phyloP scores from a whole-genome alignment of 1,140 invertebrate species.

The Pseudomyrmex flavicornis region DNA sequence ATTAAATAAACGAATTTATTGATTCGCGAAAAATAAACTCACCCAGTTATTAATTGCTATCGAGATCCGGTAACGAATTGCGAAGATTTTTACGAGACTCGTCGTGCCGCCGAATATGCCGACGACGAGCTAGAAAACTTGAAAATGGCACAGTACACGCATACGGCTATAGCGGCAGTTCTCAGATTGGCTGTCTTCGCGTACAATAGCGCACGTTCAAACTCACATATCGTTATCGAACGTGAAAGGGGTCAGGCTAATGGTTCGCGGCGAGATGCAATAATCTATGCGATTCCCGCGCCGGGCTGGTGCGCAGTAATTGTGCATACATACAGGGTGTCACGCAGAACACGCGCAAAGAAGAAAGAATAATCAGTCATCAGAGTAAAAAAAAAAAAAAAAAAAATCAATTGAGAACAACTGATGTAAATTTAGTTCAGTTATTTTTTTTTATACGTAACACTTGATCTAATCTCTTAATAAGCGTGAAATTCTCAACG shows the following conservation, averaged over 20 bases:
- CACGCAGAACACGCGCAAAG: not conserved
- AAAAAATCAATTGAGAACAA: too few species aligned
- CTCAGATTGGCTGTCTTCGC: slow-evolving; percentile 22
- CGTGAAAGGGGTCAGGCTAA: slow-evolving; percentile 71
- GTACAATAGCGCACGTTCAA: slow-evolving; percentile 40
- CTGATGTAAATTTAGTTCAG: too few species aligned
- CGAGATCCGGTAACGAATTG: slow-evolving; percentile 13
- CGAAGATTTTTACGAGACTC: not conserved
- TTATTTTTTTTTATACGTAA: not conserved
- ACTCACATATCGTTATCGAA: slow-evolving; percentile 62
- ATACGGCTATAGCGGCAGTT: slow-evolving; percentile 33
- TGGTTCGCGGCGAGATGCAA: slow-evolving; percentile 73
- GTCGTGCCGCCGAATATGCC: slow-evolving; percentile 13
- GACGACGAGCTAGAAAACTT: slow-evolving; percentile 7
- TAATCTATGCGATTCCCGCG: slow-evolving; percentile 74
- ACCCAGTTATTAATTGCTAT: slow-evolving; percentile 23
- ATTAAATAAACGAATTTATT: not conserved
- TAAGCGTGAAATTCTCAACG: too few species aligned
- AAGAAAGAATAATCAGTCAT: not conserved
- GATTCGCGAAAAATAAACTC: slow-evolving; percentile 5
- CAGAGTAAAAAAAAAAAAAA: not conserved
- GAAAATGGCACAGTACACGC: not conserved
- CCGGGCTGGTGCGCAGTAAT: slow-evolving; percentile 1
- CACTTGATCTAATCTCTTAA: too few species aligned
- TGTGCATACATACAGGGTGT: slow-evolving; percentile 22